Evolutionary conservation across 2,888 invertebrate species (phyloP).

Genomic region (Prenolepis imparis): DNA sequence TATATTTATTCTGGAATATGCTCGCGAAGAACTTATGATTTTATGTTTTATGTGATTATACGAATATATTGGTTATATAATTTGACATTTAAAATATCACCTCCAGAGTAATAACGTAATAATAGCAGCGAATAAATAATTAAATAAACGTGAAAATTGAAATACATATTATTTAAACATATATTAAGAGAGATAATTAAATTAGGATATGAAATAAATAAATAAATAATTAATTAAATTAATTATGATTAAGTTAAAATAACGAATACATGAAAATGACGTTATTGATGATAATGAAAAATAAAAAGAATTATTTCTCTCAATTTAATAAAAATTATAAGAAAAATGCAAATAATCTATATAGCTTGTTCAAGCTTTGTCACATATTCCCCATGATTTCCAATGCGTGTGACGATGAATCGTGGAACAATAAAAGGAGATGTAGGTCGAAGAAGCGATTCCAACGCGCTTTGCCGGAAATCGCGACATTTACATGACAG

Average conservation of each 20-base stretch:
- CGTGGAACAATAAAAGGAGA: slow-evolving; percentile 46
- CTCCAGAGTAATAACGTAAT: not conserved
- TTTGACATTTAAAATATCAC: not conserved
- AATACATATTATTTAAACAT: not conserved
- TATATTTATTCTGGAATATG: too few relatives aligned
- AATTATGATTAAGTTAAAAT: not conserved
- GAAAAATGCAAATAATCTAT: not conserved
- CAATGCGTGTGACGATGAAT: slow-evolving; percentile 12
- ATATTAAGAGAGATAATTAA: not conserved
- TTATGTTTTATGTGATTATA: not conserved
- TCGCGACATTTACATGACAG: slow-evolving; percentile 40
- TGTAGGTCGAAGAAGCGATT: slow-evolving; percentile 47
- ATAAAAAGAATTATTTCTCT: not conserved
- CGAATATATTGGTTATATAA: not conserved
- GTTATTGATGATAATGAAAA: not conserved
- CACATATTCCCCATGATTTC: slow-evolving; percentile 26
- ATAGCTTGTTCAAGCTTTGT: not conserved
- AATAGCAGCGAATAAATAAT: not conserved
- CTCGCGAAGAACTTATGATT: not conserved
- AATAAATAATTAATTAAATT: too few relatives aligned
- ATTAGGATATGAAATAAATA: too few relatives aligned
- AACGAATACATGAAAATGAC: not conserved
- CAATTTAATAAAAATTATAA: not conserved
- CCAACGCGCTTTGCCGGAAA: slow-evolving; percentile 30
- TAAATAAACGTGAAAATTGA: not conserved